These are phyloP conservation scores for Peromyscus nudipes DNA, from an alignment of 2,797 vertebrate species.

Conservation along the genomic window DNA sequence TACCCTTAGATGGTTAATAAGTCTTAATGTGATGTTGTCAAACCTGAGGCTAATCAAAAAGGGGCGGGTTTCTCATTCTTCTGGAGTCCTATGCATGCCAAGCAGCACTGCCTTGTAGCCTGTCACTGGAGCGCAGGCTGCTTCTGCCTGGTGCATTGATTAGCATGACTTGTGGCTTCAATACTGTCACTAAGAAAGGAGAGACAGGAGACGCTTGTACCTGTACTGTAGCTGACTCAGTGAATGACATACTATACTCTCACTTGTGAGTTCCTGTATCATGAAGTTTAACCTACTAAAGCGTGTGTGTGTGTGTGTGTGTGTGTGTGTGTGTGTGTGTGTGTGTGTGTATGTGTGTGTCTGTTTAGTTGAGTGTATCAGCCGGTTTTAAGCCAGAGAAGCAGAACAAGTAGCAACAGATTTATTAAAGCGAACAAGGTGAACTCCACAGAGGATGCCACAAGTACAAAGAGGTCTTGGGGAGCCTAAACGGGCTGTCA, in stretches of 20 bases:
- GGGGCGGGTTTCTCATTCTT: not conserved
- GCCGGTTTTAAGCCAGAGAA: constrained; percentile 20
- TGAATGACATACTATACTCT: not conserved
- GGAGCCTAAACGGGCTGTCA: not conserved
- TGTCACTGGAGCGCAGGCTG: not conserved
- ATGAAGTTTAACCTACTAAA: not conserved
- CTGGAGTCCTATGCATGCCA: not conserved
- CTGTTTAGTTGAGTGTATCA: not conserved
- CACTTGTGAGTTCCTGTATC: not conserved
- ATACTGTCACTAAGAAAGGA: not conserved
- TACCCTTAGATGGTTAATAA: not conserved
- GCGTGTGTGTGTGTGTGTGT: not conserved
- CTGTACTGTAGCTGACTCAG: not conserved
- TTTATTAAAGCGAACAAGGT: not conserved
- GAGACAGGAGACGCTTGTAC: not conserved
- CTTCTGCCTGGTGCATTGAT: not conserved
- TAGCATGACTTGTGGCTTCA: not conserved
- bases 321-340: not conserved
- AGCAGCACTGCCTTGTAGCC: not conserved
- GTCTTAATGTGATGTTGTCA: not conserved
- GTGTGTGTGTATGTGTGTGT: not conserved
- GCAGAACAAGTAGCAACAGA: not conserved
- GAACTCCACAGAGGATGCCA: not conserved
- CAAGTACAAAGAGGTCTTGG: not conserved
- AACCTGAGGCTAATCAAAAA: not conserved